Percentiles rank a stretch among this genome's conserved stretches.
These are phyloP conservation scores for Drosophila picticornis DNA, from an alignment of 2,888 invertebrate genomes.

Conservation along the genomic window DNA sequence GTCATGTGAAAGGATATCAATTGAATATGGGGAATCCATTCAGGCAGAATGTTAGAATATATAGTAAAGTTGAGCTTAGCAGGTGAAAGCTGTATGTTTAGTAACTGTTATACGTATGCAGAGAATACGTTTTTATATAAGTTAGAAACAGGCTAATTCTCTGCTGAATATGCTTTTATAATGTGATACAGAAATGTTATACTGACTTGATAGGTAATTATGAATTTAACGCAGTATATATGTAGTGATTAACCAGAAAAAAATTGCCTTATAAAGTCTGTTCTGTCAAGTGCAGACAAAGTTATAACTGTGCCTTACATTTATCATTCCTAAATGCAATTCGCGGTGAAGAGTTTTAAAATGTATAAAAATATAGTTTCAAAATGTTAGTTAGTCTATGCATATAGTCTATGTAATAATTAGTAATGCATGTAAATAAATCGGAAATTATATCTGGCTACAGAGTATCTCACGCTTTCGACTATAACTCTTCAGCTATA, in stretches of 20 bases:
- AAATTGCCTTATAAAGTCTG: background rate
- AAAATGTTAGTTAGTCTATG: background rate
- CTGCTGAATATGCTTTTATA: background rate
- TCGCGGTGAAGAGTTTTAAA: background rate
- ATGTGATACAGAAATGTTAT: background rate
- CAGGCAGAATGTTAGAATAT: background rate
- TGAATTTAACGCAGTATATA: background rate
- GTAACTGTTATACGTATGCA: background rate
- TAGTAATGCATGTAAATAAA: background rate
- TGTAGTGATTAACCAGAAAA: background rate
- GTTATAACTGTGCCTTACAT: background rate
- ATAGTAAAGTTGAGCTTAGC: background rate
- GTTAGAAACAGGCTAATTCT: background rate
- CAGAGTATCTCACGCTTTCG: background rate
- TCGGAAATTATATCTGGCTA: background rate
- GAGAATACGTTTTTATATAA: background rate
- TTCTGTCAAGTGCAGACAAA: background rate
- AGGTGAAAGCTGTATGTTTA: background rate
- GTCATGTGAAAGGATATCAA: conserved; percentile 32
- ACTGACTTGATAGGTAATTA: background rate
- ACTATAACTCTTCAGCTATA: background rate
- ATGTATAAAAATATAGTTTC: background rate
- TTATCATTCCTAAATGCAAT: background rate
- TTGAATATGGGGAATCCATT: conserved; percentile 16
- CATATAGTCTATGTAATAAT: background rate